phyloP scores from a whole-genome alignment of 2,113 vertebrate species.

The Poecilia latipinna region DNA sequence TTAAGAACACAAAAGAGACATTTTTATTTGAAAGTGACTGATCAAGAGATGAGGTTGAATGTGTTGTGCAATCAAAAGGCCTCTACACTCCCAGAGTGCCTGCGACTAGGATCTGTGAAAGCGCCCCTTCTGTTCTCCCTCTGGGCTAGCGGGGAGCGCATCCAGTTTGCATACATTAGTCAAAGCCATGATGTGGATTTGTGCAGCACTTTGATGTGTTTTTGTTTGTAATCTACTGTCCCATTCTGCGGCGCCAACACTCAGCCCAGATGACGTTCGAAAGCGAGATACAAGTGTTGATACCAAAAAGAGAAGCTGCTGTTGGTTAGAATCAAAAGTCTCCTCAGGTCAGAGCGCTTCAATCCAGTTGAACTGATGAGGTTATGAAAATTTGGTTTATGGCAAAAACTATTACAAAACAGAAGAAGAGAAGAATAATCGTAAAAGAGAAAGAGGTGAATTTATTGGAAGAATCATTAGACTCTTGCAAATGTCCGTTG shows the following conservation, averaged over 20 bases:
- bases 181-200: constrained; percentile 56
- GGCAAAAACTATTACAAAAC: background rate
- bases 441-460: background rate
- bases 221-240: constrained; percentile 57
- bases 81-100: constrained; percentile 4
- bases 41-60: constrained; percentile 20
- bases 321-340: background rate
- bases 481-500: background rate
- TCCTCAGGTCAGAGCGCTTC: background rate
- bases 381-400: background rate
- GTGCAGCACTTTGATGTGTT: constrained; percentile 65
- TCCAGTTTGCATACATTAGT: constrained; percentile 55
- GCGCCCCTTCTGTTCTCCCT: constrained; percentile 34
- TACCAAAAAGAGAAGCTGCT: background rate
- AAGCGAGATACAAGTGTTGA: constrained; percentile 18
- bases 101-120: constrained; percentile 22
- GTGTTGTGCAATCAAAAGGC: constrained; percentile 25
- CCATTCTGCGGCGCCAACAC: constrained; percentile 20
- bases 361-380: too few relatives aligned
- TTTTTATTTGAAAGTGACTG: background rate
- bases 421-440: background rate
- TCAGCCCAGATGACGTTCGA: constrained; percentile 21
- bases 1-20: too few relatives aligned
- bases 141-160: constrained; percentile 28
- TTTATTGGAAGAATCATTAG: background rate